These are phyloP conservation scores for Channa argus DNA, from an alignment of 2,113 vertebrate species.

Conservation along the genomic window DNA sequence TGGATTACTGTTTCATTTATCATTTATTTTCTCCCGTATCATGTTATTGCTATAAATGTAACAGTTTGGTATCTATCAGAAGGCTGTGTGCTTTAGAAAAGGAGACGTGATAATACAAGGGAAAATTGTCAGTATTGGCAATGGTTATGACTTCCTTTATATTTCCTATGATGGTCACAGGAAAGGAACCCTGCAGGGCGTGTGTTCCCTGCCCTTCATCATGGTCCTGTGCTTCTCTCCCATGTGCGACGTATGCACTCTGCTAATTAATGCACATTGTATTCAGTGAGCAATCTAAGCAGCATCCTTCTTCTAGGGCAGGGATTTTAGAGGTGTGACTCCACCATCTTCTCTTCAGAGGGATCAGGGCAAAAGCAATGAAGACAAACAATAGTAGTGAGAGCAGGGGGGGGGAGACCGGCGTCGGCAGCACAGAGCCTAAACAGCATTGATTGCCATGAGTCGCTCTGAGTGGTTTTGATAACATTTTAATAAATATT, in stretches of 20 bases:
- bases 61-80: conserved; percentile 18
- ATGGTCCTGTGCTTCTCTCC: conserved; percentile 20
- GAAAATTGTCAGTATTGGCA: conserved; percentile 18
- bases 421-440: conserved; percentile 51
- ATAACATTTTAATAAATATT: conserved; percentile 82
- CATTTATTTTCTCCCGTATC: conserved; percentile 52
- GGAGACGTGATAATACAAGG: background rate
- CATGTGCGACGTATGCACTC: conserved; percentile 36
- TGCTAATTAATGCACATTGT: conserved; percentile 70
- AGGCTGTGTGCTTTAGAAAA: background rate
- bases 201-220: conserved; percentile 10
- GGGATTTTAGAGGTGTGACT: conserved; percentile 64
- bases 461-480: conserved; percentile 77
- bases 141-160: background rate
- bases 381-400: conserved; percentile 61
- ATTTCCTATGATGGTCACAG: no score
- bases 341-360: conserved; percentile 44
- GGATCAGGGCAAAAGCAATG: conserved; percentile 47
- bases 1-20: conserved; percentile 54
- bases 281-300: conserved; percentile 54
- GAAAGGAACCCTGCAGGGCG: conserved; percentile 40
- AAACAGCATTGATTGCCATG: conserved; percentile 73
- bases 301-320: conserved; percentile 26
- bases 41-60: conserved; percentile 32
- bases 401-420: conserved; percentile 28